Percentiles rank a stretch among this genome's conserved stretches.
Conservation (phyloP, 2,888 invertebrate genomes). For the Pteria penguin region DNA sequence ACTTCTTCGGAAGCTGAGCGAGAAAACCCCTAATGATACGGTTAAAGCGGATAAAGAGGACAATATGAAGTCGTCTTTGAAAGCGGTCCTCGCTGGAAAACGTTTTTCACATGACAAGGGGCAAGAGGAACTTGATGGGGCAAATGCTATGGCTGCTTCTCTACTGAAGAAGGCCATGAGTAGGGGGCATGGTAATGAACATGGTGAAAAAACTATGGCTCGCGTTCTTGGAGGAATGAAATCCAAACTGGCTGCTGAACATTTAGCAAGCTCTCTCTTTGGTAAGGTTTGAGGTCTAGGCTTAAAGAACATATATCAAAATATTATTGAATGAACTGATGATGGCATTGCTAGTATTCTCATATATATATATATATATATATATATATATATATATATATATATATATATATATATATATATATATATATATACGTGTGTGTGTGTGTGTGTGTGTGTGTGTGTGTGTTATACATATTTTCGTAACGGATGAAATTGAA, state of each 20-base stretch:
- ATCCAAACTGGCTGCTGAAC: neutral
- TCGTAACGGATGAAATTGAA: no score
- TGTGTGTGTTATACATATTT: no score
- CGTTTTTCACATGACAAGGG: neutral
- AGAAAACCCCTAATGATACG: neutral
- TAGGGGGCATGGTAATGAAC: neutral
- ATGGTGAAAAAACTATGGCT: neutral
- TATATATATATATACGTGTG: no score
- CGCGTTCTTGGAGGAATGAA: neutral
- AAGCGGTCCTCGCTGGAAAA: neutral
- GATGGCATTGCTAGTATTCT: no score
- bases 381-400: no score
- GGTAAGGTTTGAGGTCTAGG: no score
- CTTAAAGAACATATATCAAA: no score
- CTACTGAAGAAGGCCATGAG: slow-evolving; percentile 23
- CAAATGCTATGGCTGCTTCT: slow-evolving; percentile 7
- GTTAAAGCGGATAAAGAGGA: neutral
- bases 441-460: no score
- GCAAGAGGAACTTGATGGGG: neutral
- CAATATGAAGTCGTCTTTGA: neutral
- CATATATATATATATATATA: no score
- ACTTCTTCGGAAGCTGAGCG: neutral
- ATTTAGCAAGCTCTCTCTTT: neutral
- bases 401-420: no score
- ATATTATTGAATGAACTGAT: no score